Percentiles rank a stretch among this genome's conserved stretches.
phyloP scores from a whole-genome alignment of 2,113 vertebrate species.

The Sphaerodactylus townsendi region DNA sequence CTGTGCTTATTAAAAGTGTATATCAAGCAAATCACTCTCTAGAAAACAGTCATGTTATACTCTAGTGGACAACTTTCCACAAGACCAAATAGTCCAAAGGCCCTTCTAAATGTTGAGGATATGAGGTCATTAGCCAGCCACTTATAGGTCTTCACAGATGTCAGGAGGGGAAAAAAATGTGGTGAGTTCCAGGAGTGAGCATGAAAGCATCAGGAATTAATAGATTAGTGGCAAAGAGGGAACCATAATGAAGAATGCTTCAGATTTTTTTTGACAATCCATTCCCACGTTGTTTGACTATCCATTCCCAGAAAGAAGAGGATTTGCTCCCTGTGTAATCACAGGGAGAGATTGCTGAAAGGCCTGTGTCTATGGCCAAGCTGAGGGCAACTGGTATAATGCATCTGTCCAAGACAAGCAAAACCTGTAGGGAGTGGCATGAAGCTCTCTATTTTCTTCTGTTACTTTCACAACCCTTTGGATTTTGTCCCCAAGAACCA shows the following conservation, averaged over 20 bases:
- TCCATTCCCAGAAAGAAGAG: too few species aligned
- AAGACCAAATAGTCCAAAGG: not conserved
- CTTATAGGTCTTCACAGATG: not conserved
- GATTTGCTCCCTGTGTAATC: too few species aligned
- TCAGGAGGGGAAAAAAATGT: not conserved
- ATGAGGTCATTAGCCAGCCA: not conserved
- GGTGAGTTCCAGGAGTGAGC: not conserved
- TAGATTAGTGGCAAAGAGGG: too few species aligned
- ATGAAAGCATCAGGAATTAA: not conserved
- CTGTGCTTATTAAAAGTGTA: too few species aligned
- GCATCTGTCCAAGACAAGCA: too few species aligned
- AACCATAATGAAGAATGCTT: not conserved
- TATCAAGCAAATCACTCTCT: not conserved
- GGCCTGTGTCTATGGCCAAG: too few species aligned
- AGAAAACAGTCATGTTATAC: not conserved
- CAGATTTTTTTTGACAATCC: not conserved
- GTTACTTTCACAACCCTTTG: too few species aligned
- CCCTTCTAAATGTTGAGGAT: not conserved
- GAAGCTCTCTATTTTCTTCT: too few species aligned
- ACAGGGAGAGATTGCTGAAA: too few species aligned
- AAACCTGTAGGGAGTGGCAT: too few species aligned
- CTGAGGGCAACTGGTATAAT: too few species aligned
- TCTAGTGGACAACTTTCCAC: not conserved
- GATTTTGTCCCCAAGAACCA: too few species aligned
- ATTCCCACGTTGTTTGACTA: not conserved